Conservation (phyloP, 1,140 invertebrate genomes). For the Nomia melanderi region DNA sequence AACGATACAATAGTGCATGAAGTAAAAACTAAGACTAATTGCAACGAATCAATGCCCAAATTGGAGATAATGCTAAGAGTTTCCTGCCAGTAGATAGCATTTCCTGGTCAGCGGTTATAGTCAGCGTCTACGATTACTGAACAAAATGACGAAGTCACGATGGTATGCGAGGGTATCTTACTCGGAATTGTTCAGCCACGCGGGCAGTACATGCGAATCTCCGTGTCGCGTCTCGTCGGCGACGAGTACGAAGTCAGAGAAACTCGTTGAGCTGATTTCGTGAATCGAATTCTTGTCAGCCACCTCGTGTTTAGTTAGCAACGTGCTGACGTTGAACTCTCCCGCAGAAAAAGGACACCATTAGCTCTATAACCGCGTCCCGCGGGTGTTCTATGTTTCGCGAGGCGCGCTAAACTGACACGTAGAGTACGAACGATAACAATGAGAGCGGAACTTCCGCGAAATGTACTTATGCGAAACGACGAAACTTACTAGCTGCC, state of each 20-base stretch:
- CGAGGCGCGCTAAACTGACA: neutral
- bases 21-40: too few species aligned
- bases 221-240: slow-evolving; percentile 17
- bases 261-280: slow-evolving; percentile 35
- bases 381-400: neutral
- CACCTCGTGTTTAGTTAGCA: slow-evolving; percentile 33
- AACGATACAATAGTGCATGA: too few species aligned
- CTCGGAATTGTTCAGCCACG: slow-evolving; percentile 61
- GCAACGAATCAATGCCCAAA: too few species aligned
- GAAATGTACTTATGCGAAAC: slow-evolving; percentile 10
- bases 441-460: slow-evolving; percentile 36
- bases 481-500: slow-evolving; percentile 5
- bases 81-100: neutral
- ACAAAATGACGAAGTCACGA: slow-evolving; percentile 69
- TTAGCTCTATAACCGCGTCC: neutral
- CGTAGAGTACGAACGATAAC: neutral
- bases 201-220: slow-evolving; percentile 43
- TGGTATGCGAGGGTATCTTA: slow-evolving; percentile 78
- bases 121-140: slow-evolving; percentile 25
- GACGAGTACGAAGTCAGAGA: slow-evolving; percentile 34
- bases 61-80: too few species aligned
- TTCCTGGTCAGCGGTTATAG: slow-evolving; percentile 5
- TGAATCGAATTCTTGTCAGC: slow-evolving; percentile 35
- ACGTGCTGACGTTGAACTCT: neutral
- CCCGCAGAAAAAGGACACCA: neutral